Percentiles rank a stretch among this genome's conserved stretches.
Conservation (phyloP, 2,113 vertebrate genomes). For the Pteropus alecto region DNA sequence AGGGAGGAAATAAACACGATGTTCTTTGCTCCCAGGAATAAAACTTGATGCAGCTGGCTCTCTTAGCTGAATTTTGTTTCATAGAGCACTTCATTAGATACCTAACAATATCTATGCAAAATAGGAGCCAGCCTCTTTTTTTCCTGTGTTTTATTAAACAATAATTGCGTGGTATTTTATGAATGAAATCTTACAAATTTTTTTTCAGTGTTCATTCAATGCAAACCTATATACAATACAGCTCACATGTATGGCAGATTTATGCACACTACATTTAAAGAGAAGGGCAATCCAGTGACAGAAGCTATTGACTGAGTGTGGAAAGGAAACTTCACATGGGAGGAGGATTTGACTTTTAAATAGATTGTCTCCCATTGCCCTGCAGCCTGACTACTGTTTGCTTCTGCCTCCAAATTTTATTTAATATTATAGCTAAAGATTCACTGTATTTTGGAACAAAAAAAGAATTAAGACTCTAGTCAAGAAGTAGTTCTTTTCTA, state of each 20-base stretch:
- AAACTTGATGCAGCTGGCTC: neutral
- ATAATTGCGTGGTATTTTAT: neutral
- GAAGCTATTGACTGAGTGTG: neutral
- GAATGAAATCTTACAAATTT: neutral
- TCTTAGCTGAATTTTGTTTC: neutral
- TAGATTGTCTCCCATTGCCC: neutral
- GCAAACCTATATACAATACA: neutral
- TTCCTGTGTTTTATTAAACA: conserved; percentile 1
- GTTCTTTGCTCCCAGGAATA: neutral
- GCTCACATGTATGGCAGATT: neutral
- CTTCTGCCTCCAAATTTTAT: neutral
- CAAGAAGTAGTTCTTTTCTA: neutral
- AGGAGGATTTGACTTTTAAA: conserved; percentile 37
- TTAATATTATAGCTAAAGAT: neutral
- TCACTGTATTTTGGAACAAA: conserved; percentile 6
- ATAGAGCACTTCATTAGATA: neutral
- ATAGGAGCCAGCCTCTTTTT: neutral
- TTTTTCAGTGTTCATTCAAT: neutral
- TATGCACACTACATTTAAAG: neutral
- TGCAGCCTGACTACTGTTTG: neutral
- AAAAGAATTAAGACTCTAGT: conserved; percentile 1
- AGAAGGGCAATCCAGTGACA: neutral
- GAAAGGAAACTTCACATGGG: neutral
- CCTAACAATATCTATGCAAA: neutral
- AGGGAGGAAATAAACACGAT: neutral